Base-by-base conservation (phyloP, 2,113 vertebrate species). In the Nanger granti region DNA sequence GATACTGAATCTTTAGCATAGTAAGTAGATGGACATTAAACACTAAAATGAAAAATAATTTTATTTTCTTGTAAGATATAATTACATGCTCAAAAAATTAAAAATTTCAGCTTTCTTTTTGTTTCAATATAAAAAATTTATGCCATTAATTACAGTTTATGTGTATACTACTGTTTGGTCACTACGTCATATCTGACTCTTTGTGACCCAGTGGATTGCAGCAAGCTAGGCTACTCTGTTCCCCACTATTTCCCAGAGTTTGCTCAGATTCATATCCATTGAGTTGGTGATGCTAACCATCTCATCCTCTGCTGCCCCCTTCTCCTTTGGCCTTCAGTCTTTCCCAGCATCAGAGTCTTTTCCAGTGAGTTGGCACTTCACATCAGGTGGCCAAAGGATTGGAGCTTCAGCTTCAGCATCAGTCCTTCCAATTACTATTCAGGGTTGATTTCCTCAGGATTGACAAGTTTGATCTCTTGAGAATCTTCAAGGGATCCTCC, bases 91-190 rank as follows among this genome's bases (percentile, higher is more conserved):
- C 52, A 59, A 90, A 90, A 93, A 89, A 80, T 28, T 37, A 44
- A 57, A 94, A 93, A 92, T 87, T 12, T 69, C 14, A 91, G 28
- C 15, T 93, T 95, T 85, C 83, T 89, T 95, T 94, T 84, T 1
- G 94, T 18, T 69, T 90, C n/a, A 90, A 83, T 24, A 73, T 92
- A 93, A 80, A 89, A 97, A 92, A 62, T 41, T 49, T 80, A 93
- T 54, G 57, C 28, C 20, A 84, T 92, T 95, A 93, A 73, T 84
- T 95, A 49, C 0, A 52, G 57, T 88, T 96, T 95, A 85, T 62
- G 62, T 87, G 69, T 94, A 15, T 37, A 59, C 54, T 44, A 24
- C 12, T 79, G 37, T 79, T 44, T 44, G 37, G 24, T 79, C 73
- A 26, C 37, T 79, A 79, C 44, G 73, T 44, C 73, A 28, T 15